Percentiles rank a stretch among this genome's conserved stretches.
phyloP scores from a whole-genome alignment of 2,888 invertebrate species.

The Rutpela maculata region DNA sequence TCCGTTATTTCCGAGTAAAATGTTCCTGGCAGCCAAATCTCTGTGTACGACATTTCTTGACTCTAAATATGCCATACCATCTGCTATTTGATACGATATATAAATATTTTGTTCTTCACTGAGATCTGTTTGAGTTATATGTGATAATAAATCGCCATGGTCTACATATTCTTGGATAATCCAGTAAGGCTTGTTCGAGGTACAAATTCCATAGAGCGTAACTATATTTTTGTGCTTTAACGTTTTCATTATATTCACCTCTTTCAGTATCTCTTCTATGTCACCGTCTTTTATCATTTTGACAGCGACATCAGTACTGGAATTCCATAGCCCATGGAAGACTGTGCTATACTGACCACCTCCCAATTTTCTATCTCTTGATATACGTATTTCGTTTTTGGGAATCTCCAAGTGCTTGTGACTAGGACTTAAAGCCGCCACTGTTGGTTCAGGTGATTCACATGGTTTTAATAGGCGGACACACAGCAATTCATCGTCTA shows the following conservation, averaged over 20 bases:
- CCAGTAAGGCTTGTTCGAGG: not conserved
- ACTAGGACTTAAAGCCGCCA: not conserved
- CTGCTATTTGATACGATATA: not conserved
- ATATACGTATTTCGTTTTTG: not conserved
- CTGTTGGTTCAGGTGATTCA: not conserved
- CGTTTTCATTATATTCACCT: not conserved
- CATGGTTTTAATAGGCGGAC: not conserved
- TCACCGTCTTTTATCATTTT: conserved; percentile 1
- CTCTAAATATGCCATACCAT: not conserved
- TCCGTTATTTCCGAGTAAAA: not conserved
- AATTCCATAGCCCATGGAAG: not conserved
- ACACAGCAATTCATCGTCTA: not conserved
- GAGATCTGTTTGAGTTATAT: not conserved
- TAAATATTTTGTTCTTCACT: not conserved
- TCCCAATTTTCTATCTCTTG: not conserved
- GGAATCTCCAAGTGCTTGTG: not conserved
- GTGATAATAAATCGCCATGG: not conserved
- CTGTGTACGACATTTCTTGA: not conserved
- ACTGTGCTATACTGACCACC: not conserved
- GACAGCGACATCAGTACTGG: not conserved
- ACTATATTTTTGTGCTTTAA: not conserved
- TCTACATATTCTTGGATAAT: not conserved
- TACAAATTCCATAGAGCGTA: not conserved
- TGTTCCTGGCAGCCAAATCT: not conserved
- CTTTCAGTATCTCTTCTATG: not conserved